Base-by-base conservation (phyloP, 1,140 invertebrate species). In the Zaprionus tsacasi region DNA sequence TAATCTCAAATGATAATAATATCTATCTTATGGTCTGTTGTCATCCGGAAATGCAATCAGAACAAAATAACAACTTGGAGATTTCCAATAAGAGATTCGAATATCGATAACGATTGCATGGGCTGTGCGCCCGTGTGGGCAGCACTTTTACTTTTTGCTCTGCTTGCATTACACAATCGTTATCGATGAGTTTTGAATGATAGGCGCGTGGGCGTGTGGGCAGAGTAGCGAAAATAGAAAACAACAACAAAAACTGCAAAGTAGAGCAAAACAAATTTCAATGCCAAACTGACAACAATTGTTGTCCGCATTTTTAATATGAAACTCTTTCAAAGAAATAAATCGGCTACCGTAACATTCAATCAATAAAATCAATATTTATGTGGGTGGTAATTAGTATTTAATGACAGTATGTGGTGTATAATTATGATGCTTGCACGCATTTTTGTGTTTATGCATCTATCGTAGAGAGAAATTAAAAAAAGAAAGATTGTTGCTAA, bases 81-180 rank as follows among this genome's bases (percentile, higher is more conserved):
- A 52, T 57, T 7, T 45, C 40, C 4, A 45, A 43, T 43, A 43
- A 38, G 64, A 61, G 55, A 56, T 69, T 60, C 12, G 63, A 40
- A 43, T 38, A 35, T 57, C 54, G 67, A 75, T 75, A 70, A 21
- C 67, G 52, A 74, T 63, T 30, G 13, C 21, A 17, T 6, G 1
- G 11, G 15, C 52, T 1, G 30, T 45, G 15, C 27, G 35, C 21
- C 13, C 10, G 25, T 66, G 73, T 71, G 61, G 69, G 69, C 73
- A 72, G 45, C 69, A 72, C 73, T 76, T 76, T 76, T 76, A 76
- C 73, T 76, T 76, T 76, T 35, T 71, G 57, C 6, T 21, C 3
- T 33, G 13, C 27, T 8, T 17, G 7, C 10, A 52, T 74, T 74
- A 70, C 59, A 70, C 59, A 70, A 75, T 52, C 59, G 59, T 64